Conservation (phyloP, 2,113 vertebrate species). For the Apaloderma vittatum region DNA sequence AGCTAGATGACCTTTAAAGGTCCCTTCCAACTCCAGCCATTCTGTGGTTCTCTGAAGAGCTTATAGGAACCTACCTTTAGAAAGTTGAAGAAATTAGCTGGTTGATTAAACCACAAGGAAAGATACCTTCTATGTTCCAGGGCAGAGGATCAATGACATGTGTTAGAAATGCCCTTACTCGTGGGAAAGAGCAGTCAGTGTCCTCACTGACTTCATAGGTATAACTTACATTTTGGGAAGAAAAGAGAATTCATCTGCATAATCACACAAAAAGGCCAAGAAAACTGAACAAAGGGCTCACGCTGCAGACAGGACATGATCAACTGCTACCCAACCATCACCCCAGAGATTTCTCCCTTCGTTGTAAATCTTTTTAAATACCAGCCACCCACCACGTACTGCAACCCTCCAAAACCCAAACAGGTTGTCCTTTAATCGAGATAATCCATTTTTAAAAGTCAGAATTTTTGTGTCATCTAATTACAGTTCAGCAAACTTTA, state of each 20-base stretch:
- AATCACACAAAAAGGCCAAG: background rate
- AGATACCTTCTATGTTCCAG: background rate
- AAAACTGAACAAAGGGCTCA: background rate
- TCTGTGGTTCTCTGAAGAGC: background rate
- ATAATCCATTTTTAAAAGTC: background rate
- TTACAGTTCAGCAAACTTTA: background rate
- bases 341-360: background rate
- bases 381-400: background rate
- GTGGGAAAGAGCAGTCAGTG: background rate
- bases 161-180: background rate
- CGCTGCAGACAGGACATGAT: background rate
- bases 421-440: background rate
- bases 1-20: background rate
- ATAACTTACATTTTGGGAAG: background rate
- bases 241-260: background rate
- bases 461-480: background rate
- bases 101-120: background rate
- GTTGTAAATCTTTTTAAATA: background rate
- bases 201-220: background rate
- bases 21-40: background rate
- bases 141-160: background rate
- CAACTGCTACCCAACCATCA: background rate
- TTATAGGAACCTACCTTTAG: background rate
- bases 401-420: background rate
- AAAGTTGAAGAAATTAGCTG: background rate